Percentiles rank a stretch among this genome's conserved stretches.
These are phyloP conservation scores for Macrotrachela quadricornifera DNA, from an alignment of 1,140 invertebrate species.

Conservation along the genomic window DNA sequence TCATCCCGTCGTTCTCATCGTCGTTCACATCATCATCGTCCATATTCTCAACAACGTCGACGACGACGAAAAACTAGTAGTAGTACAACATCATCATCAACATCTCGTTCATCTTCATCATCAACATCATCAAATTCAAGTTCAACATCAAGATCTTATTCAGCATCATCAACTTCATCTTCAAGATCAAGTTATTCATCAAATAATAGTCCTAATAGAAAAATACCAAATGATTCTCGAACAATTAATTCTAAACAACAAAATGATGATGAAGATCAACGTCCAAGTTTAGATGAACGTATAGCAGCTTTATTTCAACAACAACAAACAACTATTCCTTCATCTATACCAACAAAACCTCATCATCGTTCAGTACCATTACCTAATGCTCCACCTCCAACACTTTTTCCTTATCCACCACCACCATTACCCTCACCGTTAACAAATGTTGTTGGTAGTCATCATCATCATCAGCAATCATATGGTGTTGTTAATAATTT, in stretches of 20 bases:
- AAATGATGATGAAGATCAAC: not conserved
- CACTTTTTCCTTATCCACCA: too few relatives aligned
- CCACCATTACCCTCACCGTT: too few relatives aligned
- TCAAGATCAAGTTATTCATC: not conserved
- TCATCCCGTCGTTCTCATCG: not conserved
- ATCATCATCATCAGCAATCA: too few relatives aligned
- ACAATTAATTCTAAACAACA: not conserved
- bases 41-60: not conserved
- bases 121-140: not conserved
- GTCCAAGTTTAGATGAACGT: not conserved
- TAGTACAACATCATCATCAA: conserved; percentile 2
- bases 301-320: too few relatives aligned
- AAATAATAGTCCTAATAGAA: not conserved
- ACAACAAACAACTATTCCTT: too few relatives aligned
- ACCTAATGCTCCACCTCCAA: too few relatives aligned
- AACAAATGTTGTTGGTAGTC: too few relatives aligned
- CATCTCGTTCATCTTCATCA: not conserved
- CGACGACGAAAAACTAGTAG: not conserved
- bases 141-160: not conserved
- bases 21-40: not conserved
- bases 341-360: too few relatives aligned
- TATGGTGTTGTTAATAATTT: too few relatives aligned
- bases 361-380: too few relatives aligned
- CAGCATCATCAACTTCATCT: not conserved
- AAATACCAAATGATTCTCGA: not conserved